These are phyloP conservation scores for Digitonthophagus gazella DNA, from an alignment of 2,888 invertebrate genomes.

Conservation along the genomic window DNA sequence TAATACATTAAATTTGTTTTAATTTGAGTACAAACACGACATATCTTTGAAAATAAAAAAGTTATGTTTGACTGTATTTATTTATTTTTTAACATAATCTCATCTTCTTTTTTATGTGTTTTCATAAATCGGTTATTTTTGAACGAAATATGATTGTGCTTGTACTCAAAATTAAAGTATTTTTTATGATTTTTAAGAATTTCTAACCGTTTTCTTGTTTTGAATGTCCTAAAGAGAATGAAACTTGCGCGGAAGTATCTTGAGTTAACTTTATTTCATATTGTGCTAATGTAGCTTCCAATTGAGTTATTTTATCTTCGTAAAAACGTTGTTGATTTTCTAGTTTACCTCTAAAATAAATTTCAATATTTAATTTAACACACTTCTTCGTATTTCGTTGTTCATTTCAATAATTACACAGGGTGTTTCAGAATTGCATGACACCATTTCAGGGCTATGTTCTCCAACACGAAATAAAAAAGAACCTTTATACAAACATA, in stretches of 20 bases:
- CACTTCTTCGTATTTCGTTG: neutral
- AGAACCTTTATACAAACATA: no score
- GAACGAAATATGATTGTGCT: no score
- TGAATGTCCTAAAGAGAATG: conserved; percentile 15
- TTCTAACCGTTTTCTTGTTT: conserved; percentile 18
- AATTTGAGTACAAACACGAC: no score
- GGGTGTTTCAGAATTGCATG: no score
- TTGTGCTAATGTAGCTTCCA: conserved; percentile 20
- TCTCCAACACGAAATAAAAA: no score
- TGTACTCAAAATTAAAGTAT: neutral
- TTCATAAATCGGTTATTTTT: no score
- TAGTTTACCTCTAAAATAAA: conserved; percentile 18
- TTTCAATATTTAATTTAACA: neutral
- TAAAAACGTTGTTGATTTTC: conserved; percentile 15
- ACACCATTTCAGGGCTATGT: no score
- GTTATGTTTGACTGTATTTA: neutral
- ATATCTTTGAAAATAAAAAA: neutral
- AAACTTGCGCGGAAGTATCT: conserved; percentile 28
- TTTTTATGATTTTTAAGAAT: neutral
- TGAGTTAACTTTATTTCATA: conserved; percentile 22
- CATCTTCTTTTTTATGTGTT: no score
- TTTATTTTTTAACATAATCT: neutral
- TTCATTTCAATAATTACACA: neutral
- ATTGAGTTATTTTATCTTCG: conserved; percentile 22
- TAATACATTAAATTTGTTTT: neutral